Conservation (phyloP, 1,140 invertebrate genomes). For the Zaprionus gabonicus region DNA sequence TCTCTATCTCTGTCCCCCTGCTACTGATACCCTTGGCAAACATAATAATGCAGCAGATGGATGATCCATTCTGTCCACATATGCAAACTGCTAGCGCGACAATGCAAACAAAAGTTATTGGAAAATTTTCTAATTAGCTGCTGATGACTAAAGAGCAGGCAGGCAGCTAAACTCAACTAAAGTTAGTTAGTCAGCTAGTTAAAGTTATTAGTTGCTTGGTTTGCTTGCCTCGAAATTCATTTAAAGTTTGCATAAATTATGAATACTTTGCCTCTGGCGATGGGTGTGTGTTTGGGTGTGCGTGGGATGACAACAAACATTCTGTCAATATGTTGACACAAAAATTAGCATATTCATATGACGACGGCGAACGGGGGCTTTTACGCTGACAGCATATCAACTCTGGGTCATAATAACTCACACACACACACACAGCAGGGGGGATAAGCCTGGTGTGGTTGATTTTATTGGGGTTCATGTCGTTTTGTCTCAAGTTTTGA, state of each 20-base stretch:
- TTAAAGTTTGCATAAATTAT: conserved; percentile 66
- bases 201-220: background rate
- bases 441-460: background rate
- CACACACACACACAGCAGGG: background rate
- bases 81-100: background rate
- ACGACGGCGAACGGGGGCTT: background rate
- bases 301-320: conserved; percentile 7
- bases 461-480: background rate
- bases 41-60: conserved; percentile 24
- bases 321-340: conserved; percentile 67
- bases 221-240: conserved; percentile 16
- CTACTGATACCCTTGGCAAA: background rate
- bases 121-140: conserved; percentile 58
- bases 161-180: background rate
- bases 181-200: conserved; percentile 8
- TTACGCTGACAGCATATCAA: conserved; percentile 28
- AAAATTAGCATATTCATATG: conserved; percentile 62
- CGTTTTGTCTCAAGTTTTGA: conserved; percentile 3
- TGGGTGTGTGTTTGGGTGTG: conserved; percentile 13
- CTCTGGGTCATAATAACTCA: conserved; percentile 50
- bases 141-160: background rate
- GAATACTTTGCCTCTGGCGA: conserved; percentile 26
- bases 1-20: background rate
- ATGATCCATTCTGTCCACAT: background rate
- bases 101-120: conserved; percentile 44